Percentiles rank a stretch among this genome's conserved stretches.
Conservation (phyloP, 2,797 vertebrate genomes). For the Neostethus bicornis region DNA sequence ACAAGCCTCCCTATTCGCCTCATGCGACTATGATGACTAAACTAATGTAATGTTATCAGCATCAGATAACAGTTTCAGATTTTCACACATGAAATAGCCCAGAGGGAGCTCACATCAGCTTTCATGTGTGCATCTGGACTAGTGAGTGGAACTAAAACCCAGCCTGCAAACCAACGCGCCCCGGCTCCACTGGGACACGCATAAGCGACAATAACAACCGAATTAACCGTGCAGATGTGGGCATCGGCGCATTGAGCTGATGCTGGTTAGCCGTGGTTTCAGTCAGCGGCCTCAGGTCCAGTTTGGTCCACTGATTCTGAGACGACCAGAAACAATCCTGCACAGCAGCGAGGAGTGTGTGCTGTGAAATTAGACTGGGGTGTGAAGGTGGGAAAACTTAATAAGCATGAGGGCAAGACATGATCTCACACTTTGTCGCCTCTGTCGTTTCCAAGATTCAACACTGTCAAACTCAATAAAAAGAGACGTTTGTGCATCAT, state of each 20-base stretch:
- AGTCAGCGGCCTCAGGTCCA: slow-evolving; percentile 54
- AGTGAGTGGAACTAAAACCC: slow-evolving; percentile 77
- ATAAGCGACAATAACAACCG: slow-evolving; percentile 64
- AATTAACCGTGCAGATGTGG: slow-evolving; percentile 69
- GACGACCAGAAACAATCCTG: slow-evolving; percentile 53
- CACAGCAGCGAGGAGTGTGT: slow-evolving; percentile 49
- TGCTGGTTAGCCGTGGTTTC: slow-evolving; percentile 51
- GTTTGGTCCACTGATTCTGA: slow-evolving; percentile 72
- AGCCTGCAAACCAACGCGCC: slow-evolving; percentile 49
- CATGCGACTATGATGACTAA: slow-evolving; percentile 47
- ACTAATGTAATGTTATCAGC: slow-evolving; percentile 49
- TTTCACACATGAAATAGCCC: slow-evolving; percentile 42
- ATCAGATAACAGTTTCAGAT: slow-evolving; percentile 42
- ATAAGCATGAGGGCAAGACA: slow-evolving; percentile 67
- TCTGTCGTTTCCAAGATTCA: slow-evolving; percentile 39
- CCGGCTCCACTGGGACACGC: slow-evolving; percentile 58
- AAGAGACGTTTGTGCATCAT: slow-evolving; percentile 51
- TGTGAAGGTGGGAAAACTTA: slow-evolving; percentile 75
- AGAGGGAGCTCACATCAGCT: slow-evolving; percentile 60
- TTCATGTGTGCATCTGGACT: slow-evolving; percentile 65
- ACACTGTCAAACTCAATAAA: slow-evolving; percentile 62
- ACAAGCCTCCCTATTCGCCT: no score
- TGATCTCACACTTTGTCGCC: slow-evolving; percentile 50
- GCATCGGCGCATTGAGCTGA: slow-evolving; percentile 36
- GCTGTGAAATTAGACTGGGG: slow-evolving; percentile 71